Base-by-base conservation (phyloP, 2,113 vertebrate species). In the Tachysurus fulvidraco region DNA sequence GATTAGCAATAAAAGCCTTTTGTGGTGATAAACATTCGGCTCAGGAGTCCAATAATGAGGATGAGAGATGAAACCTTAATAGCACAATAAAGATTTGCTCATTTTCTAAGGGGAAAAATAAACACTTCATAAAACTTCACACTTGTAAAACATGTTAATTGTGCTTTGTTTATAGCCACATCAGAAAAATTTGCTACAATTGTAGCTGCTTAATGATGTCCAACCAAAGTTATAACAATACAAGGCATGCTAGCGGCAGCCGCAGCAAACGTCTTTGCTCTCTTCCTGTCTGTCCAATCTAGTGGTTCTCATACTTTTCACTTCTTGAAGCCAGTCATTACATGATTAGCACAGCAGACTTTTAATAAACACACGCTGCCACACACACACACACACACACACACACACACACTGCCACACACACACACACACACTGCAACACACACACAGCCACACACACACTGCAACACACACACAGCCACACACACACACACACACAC, bases 1-100 rank as follows among this genome's bases (percentile, higher is more conserved):
- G 62, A 85, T 83, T 65, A 85, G 77, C 78, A 77, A 77, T 85
- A 52, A 81, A 85, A 84, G 60, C 36, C 52, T 67, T 69, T 28
- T 50, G 77, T 3, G 77, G 46, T 84, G 19, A 83, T 83, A 54
- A 65, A 50, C 55, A 46, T 64, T 60, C 11, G 55, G 41, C 62
- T 81, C 69, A 54, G 7, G 59, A 54, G 25, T 50, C 46, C 62
- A n/a, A 28, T 76, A 25, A 84, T 41, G 50, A 28, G 52, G 62
- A 30, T 9, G 12, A 12, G 67, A 9, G 25, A 88, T 78, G 60
- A 71, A 25, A 60, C 41, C 23, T 10, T 57, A 71, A 84, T 62
- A 46, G 64, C 60, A 41, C 67, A 59, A 84, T 84, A 46, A 79
- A 79, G 80, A 88, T 57, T 25, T 59, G 28, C 4, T 57, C n/a